These are phyloP conservation scores for Drosophila nannoptera DNA, from an alignment of 1,140 invertebrate species.

Conservation along the genomic window DNA sequence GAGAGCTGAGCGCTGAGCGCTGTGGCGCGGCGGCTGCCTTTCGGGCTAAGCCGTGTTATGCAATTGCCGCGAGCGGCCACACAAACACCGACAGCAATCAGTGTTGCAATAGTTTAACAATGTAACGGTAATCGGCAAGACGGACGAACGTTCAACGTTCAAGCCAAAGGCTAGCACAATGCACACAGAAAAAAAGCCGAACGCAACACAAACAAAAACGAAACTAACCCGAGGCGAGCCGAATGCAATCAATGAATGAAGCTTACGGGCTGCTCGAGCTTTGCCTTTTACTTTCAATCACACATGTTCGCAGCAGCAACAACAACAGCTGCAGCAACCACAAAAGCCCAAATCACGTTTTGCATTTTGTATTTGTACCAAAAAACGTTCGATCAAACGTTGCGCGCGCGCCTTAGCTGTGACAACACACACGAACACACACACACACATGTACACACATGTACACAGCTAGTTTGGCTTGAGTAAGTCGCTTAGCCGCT, in stretches of 20 bases:
- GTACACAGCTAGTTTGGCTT: background rate
- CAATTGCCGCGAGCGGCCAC: conserved; percentile 30
- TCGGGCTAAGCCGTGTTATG: conserved; percentile 41
- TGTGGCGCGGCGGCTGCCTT: conserved; percentile 10
- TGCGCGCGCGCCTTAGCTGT: conserved; percentile 16
- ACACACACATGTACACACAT: background rate
- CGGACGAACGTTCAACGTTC: conserved; percentile 6
- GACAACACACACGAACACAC: conserved; percentile 35
- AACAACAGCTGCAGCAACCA: conserved; percentile 12
- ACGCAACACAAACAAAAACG: background rate
- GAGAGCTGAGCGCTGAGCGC: conserved; percentile 1
- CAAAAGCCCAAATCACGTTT: conserved; percentile 53
- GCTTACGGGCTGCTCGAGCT: conserved; percentile 66
- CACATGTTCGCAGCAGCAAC: conserved; percentile 40
- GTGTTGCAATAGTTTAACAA: conserved; percentile 74
- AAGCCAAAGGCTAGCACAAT: conserved; percentile 12
- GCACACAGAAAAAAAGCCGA: conserved; percentile 9
- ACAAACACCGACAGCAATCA: conserved; percentile 36
- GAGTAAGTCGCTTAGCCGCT: background rate
- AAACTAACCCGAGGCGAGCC: conserved; percentile 15
- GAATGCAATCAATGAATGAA: conserved; percentile 71
- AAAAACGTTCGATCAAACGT: conserved; percentile 37
- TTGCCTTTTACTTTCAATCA: conserved; percentile 78
- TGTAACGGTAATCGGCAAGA: conserved; percentile 67
- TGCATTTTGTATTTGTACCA: conserved; percentile 46